These are phyloP conservation scores for Urosaurus nigricauda DNA, from an alignment of 2,797 vertebrate species.

Conservation along the genomic window DNA sequence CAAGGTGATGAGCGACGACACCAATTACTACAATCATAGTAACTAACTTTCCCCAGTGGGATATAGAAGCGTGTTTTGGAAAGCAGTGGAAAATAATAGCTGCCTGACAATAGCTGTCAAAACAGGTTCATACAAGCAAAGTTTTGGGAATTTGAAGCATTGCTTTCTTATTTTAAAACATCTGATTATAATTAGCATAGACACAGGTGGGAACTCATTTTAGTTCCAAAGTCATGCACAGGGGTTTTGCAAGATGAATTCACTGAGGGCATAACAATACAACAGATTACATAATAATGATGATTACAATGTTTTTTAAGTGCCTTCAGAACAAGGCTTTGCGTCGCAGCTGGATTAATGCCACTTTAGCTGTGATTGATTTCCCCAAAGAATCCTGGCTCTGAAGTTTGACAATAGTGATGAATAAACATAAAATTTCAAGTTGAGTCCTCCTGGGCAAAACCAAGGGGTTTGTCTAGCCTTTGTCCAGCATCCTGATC, in stretches of 20 bases:
- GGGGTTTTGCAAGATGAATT: not conserved
- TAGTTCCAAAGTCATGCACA: not conserved
- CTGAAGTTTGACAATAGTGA: not conserved
- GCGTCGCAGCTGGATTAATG: not conserved
- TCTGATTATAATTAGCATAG: not conserved
- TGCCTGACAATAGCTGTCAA: not conserved
- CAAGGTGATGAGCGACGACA: not conserved
- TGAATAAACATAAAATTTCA: not conserved
- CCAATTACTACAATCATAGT: not conserved
- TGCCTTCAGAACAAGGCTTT: not conserved
- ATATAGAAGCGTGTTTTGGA: not conserved
- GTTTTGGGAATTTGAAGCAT: not conserved
- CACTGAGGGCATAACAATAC: not conserved
- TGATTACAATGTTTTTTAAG: not conserved
- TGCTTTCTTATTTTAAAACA: not conserved
- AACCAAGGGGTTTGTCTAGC: too few relatives aligned
- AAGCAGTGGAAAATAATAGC: not conserved
- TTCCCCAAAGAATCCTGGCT: not conserved
- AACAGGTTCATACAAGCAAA: not conserved
- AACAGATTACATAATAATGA: not conserved
- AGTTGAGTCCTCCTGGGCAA: not conserved
- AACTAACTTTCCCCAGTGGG: not conserved
- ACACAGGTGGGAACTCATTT: not conserved
- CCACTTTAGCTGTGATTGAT: not conserved
- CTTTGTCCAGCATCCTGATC: not conserved